Percentiles rank a stretch among this genome's conserved stretches.
Evolutionary conservation across 1,140 invertebrate genomes (phyloP).

Genomic region (Nephotettix cincticeps): DNA sequence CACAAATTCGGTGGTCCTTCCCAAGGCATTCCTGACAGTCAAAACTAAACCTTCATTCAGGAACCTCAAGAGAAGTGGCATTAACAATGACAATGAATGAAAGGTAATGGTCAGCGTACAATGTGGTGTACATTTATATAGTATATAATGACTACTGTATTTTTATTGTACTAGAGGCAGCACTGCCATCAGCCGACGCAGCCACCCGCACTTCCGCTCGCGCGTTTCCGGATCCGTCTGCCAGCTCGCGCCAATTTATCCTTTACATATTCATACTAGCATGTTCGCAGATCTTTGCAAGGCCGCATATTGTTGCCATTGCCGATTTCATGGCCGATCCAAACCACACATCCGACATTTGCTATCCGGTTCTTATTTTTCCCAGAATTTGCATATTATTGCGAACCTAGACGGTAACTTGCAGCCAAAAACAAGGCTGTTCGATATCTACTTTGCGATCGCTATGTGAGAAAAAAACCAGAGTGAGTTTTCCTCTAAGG

Average conservation of each 20-base stretch:
- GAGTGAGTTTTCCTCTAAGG: too few relatives aligned
- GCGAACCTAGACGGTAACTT: too few relatives aligned
- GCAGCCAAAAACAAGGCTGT: too few relatives aligned
- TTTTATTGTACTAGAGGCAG: neutral
- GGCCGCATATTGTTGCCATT: neutral
- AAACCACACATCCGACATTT: too few relatives aligned
- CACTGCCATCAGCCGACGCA: slow-evolving; percentile 2
- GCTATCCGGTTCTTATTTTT: too few relatives aligned
- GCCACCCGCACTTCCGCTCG: neutral
- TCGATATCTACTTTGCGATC: too few relatives aligned
- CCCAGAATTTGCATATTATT: too few relatives aligned
- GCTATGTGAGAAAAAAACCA: too few relatives aligned
- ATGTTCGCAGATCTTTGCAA: neutral
- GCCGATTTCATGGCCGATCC: neutral
- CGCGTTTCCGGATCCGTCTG: neutral
- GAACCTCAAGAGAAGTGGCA: too few relatives aligned
- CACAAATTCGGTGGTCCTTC: too few relatives aligned
- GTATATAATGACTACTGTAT: neutral
- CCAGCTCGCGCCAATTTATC: slow-evolving; percentile 1
- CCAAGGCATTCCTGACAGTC: too few relatives aligned
- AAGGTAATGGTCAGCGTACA: neutral
- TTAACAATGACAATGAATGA: neutral
- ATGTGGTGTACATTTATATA: neutral
- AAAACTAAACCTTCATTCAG: too few relatives aligned
- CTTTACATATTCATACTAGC: slow-evolving; percentile 1